Percentiles rank a stretch among this genome's conserved stretches.
These are phyloP conservation scores for Hystrix cristata DNA, from an alignment of 2,113 vertebrate species.

Conservation along the genomic window DNA sequence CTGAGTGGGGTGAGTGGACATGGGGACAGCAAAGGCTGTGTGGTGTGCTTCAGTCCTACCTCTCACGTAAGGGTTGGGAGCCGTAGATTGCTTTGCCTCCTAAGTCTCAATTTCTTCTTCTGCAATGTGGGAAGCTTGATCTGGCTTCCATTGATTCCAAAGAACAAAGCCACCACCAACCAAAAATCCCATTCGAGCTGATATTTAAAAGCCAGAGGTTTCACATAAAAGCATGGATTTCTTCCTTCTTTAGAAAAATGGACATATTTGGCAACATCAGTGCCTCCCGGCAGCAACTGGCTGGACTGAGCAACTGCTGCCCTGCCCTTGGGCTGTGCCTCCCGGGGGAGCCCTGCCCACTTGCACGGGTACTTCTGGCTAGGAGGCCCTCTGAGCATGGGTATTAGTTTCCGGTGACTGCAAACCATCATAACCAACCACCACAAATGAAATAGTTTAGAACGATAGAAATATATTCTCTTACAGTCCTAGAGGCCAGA, in stretches of 20 bases:
- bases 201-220: not conserved
- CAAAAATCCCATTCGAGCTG: not conserved
- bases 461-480: not conserved
- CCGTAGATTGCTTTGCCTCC: not conserved
- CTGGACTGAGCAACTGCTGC: not conserved
- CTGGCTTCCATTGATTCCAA: not conserved
- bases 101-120: not conserved
- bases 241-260: not conserved
- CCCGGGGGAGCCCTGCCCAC: not conserved
- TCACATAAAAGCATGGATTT: constrained; percentile 11
- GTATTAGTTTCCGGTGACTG: not conserved
- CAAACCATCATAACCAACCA: too few species aligned
- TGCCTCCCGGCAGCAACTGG: not conserved
- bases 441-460: not conserved
- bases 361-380: not conserved
- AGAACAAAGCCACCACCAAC: not conserved
- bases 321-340: too few species aligned
- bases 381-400: not conserved
- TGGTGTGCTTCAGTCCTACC: not conserved
- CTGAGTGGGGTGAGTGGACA: rapidly evolving
- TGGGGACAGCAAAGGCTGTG: not conserved
- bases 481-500: not conserved
- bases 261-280: not conserved
- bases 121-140: not conserved
- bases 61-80: not conserved